A percentile compares a stretch with the other conserved stretches of the same genome.
These are phyloP conservation scores for Papilio machaon DNA, from an alignment of 1,140 invertebrate genomes.

Conservation along the genomic window DNA sequence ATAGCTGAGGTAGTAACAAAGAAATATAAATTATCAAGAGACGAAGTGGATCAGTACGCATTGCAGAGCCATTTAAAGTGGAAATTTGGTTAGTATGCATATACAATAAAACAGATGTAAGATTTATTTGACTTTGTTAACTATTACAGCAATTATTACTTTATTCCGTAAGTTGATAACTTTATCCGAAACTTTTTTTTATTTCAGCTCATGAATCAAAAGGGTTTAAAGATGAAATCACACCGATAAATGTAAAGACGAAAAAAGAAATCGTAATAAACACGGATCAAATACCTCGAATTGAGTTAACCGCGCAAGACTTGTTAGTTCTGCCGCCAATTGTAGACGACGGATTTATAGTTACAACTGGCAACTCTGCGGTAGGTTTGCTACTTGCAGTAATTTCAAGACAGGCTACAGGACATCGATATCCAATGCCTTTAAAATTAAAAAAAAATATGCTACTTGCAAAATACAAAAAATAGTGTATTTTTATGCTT, in stretches of 20 bases:
- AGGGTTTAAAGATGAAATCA: constrained; percentile 93
- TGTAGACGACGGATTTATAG: constrained; percentile 95
- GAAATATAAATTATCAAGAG: constrained; percentile 91
- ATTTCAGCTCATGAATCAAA: constrained; percentile 85
- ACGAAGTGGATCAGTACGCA: constrained; percentile 94
- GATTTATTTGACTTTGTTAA: no score
- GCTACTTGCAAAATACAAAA: constrained; percentile 15
- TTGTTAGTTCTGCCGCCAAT: constrained; percentile 90
- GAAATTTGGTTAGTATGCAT: constrained; percentile 85
- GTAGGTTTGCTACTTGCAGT: constrained; percentile 81
- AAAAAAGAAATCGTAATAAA: constrained; percentile 89
- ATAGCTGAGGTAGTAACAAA: constrained; percentile 97
- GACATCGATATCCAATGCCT: no score
- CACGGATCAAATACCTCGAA: constrained; percentile 95
- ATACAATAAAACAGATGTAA: not conserved
- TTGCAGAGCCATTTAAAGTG: constrained; percentile 90
- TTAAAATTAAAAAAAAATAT: no score
- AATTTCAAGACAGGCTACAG: constrained; percentile 67
- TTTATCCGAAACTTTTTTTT: no score
- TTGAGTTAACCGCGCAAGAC: constrained; percentile 89
- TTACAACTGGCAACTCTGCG: constrained; percentile 96
- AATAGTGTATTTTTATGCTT: not conserved
- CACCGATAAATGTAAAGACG: constrained; percentile 90
- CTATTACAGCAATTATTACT: no score
- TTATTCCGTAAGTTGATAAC: no score